Evolutionary conservation across 2,113 vertebrate species (phyloP).

Genomic region (Plectropomus leopardus): DNA sequence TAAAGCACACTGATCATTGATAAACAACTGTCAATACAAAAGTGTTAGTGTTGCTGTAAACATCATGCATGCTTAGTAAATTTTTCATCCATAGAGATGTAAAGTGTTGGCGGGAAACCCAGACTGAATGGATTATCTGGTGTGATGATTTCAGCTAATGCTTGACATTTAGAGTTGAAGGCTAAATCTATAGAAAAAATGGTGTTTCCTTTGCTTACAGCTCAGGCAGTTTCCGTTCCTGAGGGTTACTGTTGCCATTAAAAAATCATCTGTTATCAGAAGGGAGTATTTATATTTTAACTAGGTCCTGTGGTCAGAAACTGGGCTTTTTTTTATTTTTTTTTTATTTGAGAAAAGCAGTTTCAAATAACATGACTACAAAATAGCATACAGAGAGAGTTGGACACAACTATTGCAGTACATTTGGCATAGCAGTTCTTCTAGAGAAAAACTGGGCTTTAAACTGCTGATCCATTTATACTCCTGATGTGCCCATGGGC

Average conservation of each 20-base stretch:
- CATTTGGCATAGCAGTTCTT: too few relatives aligned
- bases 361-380: too few relatives aligned
- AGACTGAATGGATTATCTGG: slow-evolving; percentile 38
- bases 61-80: slow-evolving; percentile 1
- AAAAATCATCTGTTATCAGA: slow-evolving; percentile 35
- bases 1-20: background rate
- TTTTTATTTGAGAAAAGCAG: too few relatives aligned
- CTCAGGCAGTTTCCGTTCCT: background rate
- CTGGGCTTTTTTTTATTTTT: too few relatives aligned
- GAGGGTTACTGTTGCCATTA: slow-evolving; percentile 1
- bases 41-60: slow-evolving; percentile 12
- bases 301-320: background rate
- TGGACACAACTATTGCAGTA: too few relatives aligned
- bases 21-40: background rate
- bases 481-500: background rate
- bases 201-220: background rate
- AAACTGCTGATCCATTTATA: background rate
- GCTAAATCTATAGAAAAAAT: slow-evolving; percentile 13
- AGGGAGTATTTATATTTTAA: slow-evolving; percentile 1
- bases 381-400: too few relatives aligned
- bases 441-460: too few relatives aligned
- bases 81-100: slow-evolving; percentile 31
- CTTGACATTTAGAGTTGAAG: slow-evolving; percentile 37
- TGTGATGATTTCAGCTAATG: slow-evolving; percentile 40
- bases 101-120: slow-evolving; percentile 28